Percentiles rank a stretch among this genome's conserved stretches.
phyloP scores from a whole-genome alignment of 1,140 invertebrate species.

The Papilio polytes region DNA sequence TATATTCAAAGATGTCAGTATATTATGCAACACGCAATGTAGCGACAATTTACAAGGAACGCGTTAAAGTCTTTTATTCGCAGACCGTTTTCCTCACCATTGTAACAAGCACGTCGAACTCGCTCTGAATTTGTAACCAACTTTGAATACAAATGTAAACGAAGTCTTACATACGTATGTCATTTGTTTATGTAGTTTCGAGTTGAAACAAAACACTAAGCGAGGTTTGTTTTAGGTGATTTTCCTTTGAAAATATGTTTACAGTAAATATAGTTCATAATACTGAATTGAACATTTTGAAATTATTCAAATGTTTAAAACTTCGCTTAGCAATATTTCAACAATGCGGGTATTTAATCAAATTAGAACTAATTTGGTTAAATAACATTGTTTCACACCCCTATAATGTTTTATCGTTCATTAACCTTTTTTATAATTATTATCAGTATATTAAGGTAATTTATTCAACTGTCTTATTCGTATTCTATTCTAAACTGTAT shows the following conservation, averaged over 20 bases:
- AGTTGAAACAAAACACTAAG: conserved; percentile 1
- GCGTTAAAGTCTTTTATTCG: conserved; percentile 34
- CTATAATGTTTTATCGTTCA: background rate
- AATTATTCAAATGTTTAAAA: background rate
- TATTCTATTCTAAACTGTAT: too few species aligned
- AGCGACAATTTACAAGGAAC: conserved; percentile 24
- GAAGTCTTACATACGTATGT: background rate
- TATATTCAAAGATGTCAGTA: background rate
- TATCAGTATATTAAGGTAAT: background rate
- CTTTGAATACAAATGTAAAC: conserved; percentile 31
- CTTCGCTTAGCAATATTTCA: background rate
- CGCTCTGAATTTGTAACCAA: conserved; percentile 25
- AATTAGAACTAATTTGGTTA: background rate
- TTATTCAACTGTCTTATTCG: too few species aligned
- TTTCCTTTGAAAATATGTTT: background rate
- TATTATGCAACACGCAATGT: background rate
- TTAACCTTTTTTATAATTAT: background rate
- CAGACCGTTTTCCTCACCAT: conserved; percentile 17
- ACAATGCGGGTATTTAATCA: conserved; percentile 3
- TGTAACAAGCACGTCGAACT: conserved; percentile 15
- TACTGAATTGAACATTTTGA: background rate
- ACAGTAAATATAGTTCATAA: background rate
- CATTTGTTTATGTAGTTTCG: background rate
- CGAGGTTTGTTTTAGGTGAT: background rate
- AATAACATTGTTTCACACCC: background rate